Conservation (phyloP, 2,797 vertebrate species). For the Sorex maritimensis region DNA sequence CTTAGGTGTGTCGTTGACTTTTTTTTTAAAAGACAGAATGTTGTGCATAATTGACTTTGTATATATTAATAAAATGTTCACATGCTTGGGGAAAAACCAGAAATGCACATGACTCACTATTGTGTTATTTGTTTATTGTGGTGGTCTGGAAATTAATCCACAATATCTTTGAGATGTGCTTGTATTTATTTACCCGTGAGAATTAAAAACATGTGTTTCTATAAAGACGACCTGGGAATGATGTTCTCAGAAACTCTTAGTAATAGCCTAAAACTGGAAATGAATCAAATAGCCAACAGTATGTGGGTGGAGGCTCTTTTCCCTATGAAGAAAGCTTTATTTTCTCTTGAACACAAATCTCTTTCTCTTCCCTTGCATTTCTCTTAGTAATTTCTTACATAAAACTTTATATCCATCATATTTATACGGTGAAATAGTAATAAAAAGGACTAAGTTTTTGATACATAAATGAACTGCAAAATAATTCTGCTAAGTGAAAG, state of each 20-base stretch:
- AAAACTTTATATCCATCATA: no score
- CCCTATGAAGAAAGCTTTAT: no score
- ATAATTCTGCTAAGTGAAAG: slow-evolving; percentile 26
- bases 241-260: slow-evolving; percentile 28
- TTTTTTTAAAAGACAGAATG: not conserved
- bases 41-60: not conserved
- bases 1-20: not conserved
- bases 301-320: not conserved
- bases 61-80: not conserved
- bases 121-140: not conserved
- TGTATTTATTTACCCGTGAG: slow-evolving; percentile 18
- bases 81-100: not conserved
- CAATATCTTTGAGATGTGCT: not conserved
- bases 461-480: slow-evolving; percentile 29
- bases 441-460: slow-evolving; percentile 15
- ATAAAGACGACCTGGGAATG: slow-evolving; percentile 3
- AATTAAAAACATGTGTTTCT: not conserved
- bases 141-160: not conserved
- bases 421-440: not conserved
- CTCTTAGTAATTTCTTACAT: no score
- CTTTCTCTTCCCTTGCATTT: no score
- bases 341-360: no score
- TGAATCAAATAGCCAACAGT: not conserved
- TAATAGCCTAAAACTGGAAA: slow-evolving; percentile 17
- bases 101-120: not conserved